Conservation (phyloP, 2,888 invertebrate species). For the Aporophyla nigra region DNA sequence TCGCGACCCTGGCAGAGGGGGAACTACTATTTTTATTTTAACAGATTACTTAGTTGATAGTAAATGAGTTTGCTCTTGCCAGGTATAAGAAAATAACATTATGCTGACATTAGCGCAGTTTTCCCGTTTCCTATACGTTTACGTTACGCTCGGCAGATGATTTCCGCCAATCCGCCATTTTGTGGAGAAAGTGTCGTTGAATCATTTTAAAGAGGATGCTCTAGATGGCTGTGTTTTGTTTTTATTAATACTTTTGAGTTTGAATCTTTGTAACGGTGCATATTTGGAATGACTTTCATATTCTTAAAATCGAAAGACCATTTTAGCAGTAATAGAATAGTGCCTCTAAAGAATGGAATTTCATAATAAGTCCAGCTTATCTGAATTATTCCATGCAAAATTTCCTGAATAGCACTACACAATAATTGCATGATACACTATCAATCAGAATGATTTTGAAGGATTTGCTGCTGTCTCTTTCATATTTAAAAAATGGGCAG, state of each 20-base stretch:
- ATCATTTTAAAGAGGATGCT: constrained; percentile 47
- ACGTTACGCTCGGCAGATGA: constrained; percentile 49
- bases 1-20: too few relatives aligned
- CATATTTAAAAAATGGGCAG: too few relatives aligned
- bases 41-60: constrained; percentile 13
- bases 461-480: too few relatives aligned
- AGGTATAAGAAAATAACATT: constrained; percentile 54
- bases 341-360: too few relatives aligned
- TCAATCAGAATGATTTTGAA: too few relatives aligned
- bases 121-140: constrained; percentile 56
- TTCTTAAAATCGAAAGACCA: too few relatives aligned
- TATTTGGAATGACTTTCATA: background rate
- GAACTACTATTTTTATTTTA: constrained; percentile 26
- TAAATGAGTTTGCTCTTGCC: constrained; percentile 34
- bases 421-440: too few relatives aligned
- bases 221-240: constrained; percentile 8
- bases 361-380: too few relatives aligned
- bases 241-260: constrained; percentile 4
- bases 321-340: too few relatives aligned
- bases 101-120: constrained; percentile 44
- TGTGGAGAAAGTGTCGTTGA: constrained; percentile 52
- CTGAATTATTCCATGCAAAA: background rate
- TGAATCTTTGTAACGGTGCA: background rate
- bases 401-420: background rate
- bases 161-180: constrained; percentile 52